phyloP scores from a whole-genome alignment of 2,888 invertebrate genomes.

The Spialia ferax region DNA sequence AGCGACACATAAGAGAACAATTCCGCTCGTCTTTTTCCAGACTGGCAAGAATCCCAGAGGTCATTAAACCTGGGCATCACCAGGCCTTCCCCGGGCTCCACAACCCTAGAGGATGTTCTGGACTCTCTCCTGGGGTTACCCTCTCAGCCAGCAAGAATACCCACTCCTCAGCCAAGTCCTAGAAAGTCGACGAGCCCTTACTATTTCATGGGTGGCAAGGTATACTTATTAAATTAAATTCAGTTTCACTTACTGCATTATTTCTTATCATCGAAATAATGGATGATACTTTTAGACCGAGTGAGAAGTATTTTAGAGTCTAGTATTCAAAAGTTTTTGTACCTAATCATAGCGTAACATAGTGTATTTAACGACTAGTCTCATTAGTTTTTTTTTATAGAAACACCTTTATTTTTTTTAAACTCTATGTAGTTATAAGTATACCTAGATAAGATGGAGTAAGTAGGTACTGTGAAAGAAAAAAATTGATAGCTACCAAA shows the following conservation, averaged over 20 bases:
- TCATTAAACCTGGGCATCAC: constrained; percentile 84
- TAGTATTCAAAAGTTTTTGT: not conserved
- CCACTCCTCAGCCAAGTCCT: constrained; percentile 88
- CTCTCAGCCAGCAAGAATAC: constrained; percentile 90
- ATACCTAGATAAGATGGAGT: no score
- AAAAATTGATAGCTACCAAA: no score
- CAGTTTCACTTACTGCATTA: not conserved
- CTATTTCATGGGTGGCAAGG: constrained; percentile 82
- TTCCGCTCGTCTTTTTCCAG: constrained; percentile 61
- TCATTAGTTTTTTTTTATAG: not conserved
- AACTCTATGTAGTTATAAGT: no score
- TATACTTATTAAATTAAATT: constrained; percentile 52
- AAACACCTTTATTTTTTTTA: not conserved
- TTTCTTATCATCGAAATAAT: not conserved
- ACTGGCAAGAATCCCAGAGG: constrained; percentile 71
- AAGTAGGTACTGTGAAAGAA: no score
- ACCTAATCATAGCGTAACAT: not conserved
- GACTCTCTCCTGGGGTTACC: constrained; percentile 96
- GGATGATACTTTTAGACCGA: not conserved
- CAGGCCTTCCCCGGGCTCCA: constrained; percentile 92
- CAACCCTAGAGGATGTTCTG: constrained; percentile 97
- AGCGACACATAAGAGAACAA: not conserved
- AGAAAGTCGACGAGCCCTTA: constrained; percentile 80
- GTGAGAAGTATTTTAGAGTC: not conserved
- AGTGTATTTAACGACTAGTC: not conserved